phyloP scores from a whole-genome alignment of 2,888 invertebrate genomes.

The Limnephilus marmoratus region DNA sequence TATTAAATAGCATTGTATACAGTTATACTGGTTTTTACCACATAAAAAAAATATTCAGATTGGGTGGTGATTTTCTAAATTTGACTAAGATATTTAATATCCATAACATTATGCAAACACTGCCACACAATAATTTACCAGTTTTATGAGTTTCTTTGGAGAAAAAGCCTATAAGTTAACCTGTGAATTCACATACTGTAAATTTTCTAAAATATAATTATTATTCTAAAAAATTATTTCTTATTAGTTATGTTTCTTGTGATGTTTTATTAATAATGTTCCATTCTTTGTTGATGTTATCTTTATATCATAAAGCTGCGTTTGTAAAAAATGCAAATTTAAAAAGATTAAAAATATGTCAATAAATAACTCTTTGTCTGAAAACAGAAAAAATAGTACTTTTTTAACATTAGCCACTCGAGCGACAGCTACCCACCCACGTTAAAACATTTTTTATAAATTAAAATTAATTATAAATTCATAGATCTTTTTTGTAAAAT shows the following conservation, averaged over 20 bases:
- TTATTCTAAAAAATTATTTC: conserved; percentile 2
- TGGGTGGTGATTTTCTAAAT: conserved; percentile 30
- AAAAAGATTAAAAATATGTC: neutral
- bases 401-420: neutral
- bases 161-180: conserved; percentile 24
- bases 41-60: neutral
- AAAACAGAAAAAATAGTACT: neutral
- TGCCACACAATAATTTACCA: conserved; percentile 5
- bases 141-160: conserved; percentile 6
- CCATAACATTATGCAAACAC: conserved; percentile 16
- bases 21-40: neutral
- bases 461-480: too few relatives aligned
- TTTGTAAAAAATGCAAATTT: neutral
- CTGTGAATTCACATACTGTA: neutral
- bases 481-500: too few relatives aligned
- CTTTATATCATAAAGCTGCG: neutral
- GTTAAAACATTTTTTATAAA: too few relatives aligned
- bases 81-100: conserved; percentile 36
- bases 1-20: neutral
- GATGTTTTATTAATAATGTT: neutral
- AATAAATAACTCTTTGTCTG: neutral
- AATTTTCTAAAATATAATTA: conserved; percentile 2
- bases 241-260: neutral
- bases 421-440: too few relatives aligned
- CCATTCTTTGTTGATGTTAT: neutral